Percentiles rank a stretch among this genome's conserved stretches.
These are phyloP conservation scores for Leucania comma DNA, from an alignment of 2,888 invertebrate genomes.

Conservation along the genomic window DNA sequence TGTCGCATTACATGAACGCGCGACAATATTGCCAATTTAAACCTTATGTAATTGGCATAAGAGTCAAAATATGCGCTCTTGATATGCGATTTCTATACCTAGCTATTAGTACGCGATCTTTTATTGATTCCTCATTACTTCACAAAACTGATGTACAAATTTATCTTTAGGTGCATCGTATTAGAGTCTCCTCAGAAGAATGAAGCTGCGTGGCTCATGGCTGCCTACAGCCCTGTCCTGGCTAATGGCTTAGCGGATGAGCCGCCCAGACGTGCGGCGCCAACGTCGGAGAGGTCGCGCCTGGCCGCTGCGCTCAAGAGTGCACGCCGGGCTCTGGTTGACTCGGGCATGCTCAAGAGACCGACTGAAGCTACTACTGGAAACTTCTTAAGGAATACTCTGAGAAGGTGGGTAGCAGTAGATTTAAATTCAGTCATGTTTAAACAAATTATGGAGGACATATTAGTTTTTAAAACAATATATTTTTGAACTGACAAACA, in stretches of 20 bases:
- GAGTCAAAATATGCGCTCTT: constrained; percentile 1
- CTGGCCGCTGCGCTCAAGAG: constrained; percentile 96
- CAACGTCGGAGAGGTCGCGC: constrained; percentile 96
- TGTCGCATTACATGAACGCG: constrained; percentile 9
- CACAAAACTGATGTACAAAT: constrained; percentile 7
- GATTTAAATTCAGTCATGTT: not conserved
- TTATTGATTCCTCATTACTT: not conserved
- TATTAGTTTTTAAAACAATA: too few species aligned
- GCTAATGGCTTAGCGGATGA: constrained; percentile 95
- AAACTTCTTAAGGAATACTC: constrained; percentile 96
- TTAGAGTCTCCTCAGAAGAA: constrained; percentile 97
- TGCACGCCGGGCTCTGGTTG: constrained; percentile 95
- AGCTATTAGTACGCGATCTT: constrained; percentile 37
- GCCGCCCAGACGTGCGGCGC: constrained; percentile 91
- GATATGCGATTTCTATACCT: constrained; percentile 6
- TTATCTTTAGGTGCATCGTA: constrained; percentile 94
- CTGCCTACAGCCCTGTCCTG: constrained; percentile 96
- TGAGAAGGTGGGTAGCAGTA: constrained; percentile 92
- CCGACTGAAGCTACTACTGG: constrained; percentile 95
- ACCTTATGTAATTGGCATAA: not conserved
- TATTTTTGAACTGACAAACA: too few species aligned
- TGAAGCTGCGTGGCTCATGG: constrained; percentile 97
- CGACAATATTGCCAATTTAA: not conserved
- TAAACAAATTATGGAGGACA: too few species aligned
- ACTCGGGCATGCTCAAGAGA: constrained; percentile 95